phyloP scores from a whole-genome alignment of 2,113 vertebrate genomes.

The Oostethus manadensis region DNA sequence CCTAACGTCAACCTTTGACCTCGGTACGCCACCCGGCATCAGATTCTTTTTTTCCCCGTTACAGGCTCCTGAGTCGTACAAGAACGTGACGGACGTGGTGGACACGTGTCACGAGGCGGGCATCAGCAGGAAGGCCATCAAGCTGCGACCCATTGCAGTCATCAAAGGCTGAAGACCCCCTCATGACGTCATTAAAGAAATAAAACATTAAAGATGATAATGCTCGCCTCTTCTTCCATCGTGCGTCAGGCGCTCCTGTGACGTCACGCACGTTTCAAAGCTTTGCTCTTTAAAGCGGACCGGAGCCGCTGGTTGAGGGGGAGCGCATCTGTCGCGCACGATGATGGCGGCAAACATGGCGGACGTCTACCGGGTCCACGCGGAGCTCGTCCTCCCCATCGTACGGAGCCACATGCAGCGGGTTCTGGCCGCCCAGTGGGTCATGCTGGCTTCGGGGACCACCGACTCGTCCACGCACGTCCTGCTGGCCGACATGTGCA shows the following conservation, averaged over 20 bases:
- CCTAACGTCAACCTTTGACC: background rate
- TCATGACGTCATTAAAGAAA: background rate
- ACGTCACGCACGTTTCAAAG: too few relatives aligned
- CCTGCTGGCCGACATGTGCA: constrained; percentile 1
- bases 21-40: too few relatives aligned
- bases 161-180: constrained; percentile 84
- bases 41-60: background rate
- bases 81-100: constrained; percentile 95
- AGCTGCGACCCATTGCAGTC: constrained; percentile 92
- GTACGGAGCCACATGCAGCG: background rate
- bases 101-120: constrained; percentile 94
- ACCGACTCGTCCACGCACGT: background rate
- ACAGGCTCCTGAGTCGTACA: constrained; percentile 95
- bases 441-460: background rate
- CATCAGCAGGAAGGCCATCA: constrained; percentile 97
- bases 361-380: background rate
- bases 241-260: too few relatives aligned
- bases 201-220: background rate
- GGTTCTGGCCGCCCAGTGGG: background rate
- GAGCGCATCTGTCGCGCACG: background rate
- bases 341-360: background rate
- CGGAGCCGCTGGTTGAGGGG: background rate
- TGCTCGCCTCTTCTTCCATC: too few relatives aligned
- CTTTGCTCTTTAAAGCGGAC: too few relatives aligned
- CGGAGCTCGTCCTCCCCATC: background rate